A percentile compares a stretch with the other conserved stretches of the same genome.
phyloP scores from a whole-genome alignment of 2,113 vertebrate genomes.

The Chlorodrepanis virens region DNA sequence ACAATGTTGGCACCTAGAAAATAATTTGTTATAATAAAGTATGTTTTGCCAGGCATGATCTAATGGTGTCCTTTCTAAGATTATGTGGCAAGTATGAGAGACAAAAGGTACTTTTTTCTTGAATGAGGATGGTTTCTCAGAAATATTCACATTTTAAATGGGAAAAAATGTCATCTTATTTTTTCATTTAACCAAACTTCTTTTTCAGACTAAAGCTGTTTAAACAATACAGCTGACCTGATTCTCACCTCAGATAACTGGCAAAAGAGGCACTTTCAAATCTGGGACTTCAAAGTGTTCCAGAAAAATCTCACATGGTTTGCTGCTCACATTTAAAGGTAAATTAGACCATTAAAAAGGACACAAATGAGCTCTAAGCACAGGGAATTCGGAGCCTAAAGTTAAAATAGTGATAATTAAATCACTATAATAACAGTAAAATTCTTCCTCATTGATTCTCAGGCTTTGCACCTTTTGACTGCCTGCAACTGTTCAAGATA shows the following conservation, averaged over 20 bases:
- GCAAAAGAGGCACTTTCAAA: constrained; percentile 29
- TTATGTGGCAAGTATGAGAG: neutral
- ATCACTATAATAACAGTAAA: neutral
- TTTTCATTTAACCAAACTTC: neutral
- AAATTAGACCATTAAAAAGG: constrained; percentile 7
- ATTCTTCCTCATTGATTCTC: neutral
- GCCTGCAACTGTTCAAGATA: neutral
- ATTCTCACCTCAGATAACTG: constrained; percentile 51
- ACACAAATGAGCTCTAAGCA: neutral
- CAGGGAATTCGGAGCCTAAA: neutral
- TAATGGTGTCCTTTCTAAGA: neutral
- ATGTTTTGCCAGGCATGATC: neutral
- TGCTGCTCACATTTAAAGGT: neutral
- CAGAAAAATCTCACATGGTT: constrained; percentile 3
- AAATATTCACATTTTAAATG: neutral
- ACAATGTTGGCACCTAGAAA: neutral
- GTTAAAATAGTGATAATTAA: neutral
- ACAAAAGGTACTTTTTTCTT: neutral
- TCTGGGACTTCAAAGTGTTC: constrained; percentile 5
- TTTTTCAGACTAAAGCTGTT: constrained; percentile 43
- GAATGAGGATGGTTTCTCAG: constrained; percentile 9
- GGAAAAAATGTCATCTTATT: neutral
- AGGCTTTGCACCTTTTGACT: neutral
- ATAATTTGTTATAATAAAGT: neutral
- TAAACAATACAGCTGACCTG: constrained; percentile 43